Evolutionary conservation across 30 jellyfish, hydroid and myxozoan species (phyloP).

Genomic region (Chironex yamaguchii): DNA sequence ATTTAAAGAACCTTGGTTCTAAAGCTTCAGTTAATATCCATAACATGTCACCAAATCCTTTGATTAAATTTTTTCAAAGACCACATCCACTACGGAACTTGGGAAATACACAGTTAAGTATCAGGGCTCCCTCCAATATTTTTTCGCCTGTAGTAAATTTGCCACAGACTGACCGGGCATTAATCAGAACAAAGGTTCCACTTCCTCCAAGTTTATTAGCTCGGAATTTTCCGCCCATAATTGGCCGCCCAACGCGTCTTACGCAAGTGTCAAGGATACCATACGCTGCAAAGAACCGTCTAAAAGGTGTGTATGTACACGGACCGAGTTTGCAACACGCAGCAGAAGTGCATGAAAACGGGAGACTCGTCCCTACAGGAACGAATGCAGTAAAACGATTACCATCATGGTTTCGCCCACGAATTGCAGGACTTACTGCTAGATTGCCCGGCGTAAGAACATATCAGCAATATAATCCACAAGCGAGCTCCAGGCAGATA

Average conservation of each 20-base stretch:
- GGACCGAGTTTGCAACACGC: not conserved
- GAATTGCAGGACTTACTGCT: not conserved
- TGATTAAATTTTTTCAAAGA: not conserved
- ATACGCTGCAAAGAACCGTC: not conserved
- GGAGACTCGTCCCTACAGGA: conserved; percentile 53
- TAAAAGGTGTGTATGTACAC: not conserved
- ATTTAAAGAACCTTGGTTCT: not conserved
- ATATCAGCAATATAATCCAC: not conserved
- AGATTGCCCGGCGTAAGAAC: not conserved
- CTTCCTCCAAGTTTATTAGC: conserved; percentile 40
- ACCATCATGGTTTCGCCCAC: conserved; percentile 81
- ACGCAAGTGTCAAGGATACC: conserved; percentile 23
- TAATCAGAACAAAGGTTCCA: conserved; percentile 76
- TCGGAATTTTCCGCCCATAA: not conserved
- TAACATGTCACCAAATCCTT: not conserved
- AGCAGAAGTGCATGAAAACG: no score
- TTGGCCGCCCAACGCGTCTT: not conserved
- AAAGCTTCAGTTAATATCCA: not conserved
- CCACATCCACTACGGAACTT: not conserved
- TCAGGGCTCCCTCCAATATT: not conserved
- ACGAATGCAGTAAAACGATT: conserved; percentile 58
- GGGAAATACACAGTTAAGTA: not conserved
- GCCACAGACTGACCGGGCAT: conserved; percentile 94
- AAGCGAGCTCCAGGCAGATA: no score
- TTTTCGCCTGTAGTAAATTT: conserved; percentile 41